Percentiles rank a stretch among this genome's conserved stretches.
phyloP scores from a whole-genome alignment of 2,113 vertebrate species.

The Mirza zaza region DNA sequence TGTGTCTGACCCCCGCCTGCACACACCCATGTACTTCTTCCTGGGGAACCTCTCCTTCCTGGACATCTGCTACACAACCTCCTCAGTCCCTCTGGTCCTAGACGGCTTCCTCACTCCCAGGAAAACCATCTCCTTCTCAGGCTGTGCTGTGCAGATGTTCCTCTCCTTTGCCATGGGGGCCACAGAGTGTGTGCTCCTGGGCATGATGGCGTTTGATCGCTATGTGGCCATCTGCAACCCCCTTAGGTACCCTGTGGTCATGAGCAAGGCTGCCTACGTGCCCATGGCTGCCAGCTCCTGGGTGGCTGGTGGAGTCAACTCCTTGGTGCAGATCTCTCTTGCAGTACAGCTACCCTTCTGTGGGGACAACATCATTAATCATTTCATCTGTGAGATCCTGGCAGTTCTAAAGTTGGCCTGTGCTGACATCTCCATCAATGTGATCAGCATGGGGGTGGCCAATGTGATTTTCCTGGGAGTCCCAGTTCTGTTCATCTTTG shows the following conservation, averaged over 20 bases:
- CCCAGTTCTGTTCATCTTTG: conserved; percentile 55
- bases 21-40: conserved; percentile 67
- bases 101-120: conserved; percentile 58
- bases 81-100: conserved; percentile 35
- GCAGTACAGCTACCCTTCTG: conserved; percentile 67
- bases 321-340: conserved; percentile 69
- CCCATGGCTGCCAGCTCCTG: conserved; percentile 65
- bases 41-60: conserved; percentile 65
- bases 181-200: conserved; percentile 66
- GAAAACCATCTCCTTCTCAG: conserved; percentile 65
- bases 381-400: conserved; percentile 66
- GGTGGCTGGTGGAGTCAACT: conserved; percentile 53
- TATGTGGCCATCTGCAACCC: conserved; percentile 71
- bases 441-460: conserved; percentile 56
- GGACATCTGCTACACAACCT: conserved; percentile 68
- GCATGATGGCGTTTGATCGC: conserved; percentile 69
- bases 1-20: conserved; percentile 26
- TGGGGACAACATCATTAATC: conserved; percentile 59
- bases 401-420: conserved; percentile 60
- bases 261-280: conserved; percentile 51
- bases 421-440: conserved; percentile 63
- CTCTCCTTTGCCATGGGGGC: conserved; percentile 68
- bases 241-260: conserved; percentile 44
- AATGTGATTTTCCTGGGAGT: conserved; percentile 50
- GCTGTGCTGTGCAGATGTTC: conserved; percentile 69